These are phyloP conservation scores for Tangara arthus DNA, from an alignment of 2,797 vertebrate genomes.

Conservation along the genomic window DNA sequence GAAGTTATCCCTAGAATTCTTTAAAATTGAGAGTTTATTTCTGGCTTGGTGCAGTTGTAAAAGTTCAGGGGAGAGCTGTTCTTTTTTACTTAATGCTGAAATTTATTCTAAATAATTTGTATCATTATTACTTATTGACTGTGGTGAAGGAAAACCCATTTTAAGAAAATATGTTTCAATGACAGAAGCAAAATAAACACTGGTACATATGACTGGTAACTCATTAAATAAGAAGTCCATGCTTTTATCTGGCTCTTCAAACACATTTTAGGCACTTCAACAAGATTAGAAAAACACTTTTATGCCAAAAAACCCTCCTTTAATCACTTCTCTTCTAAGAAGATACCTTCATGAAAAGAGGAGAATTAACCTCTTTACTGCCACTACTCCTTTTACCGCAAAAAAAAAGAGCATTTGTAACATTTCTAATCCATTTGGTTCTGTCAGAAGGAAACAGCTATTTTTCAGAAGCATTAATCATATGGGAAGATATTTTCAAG, in stretches of 20 bases:
- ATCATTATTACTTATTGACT: background rate
- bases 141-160: background rate
- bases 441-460: conserved; percentile 12
- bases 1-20: background rate
- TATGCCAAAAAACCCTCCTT: conserved; percentile 53
- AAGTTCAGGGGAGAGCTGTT: background rate
- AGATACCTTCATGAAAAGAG: conserved; percentile 53
- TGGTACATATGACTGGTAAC: conserved; percentile 14
- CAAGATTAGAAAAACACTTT: conserved; percentile 63
- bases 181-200: conserved; percentile 54
- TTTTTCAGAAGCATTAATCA: conserved; percentile 45
- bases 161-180: conserved; percentile 29
- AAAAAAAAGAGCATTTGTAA: background rate
- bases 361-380: conserved; percentile 57
- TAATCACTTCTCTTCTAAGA: conserved; percentile 62
- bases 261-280: conserved; percentile 64
- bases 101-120: background rate
- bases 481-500: background rate
- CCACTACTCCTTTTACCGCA: background rate
- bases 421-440: conserved; percentile 29
- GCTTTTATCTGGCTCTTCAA: conserved; percentile 67
- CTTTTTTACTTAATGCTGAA: background rate
- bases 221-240: conserved; percentile 54
- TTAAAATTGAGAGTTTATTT: background rate
- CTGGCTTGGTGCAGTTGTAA: background rate